Evolutionary conservation across 2,797 vertebrate genomes (phyloP).

Genomic region (Poeciliopsis turneri): DNA sequence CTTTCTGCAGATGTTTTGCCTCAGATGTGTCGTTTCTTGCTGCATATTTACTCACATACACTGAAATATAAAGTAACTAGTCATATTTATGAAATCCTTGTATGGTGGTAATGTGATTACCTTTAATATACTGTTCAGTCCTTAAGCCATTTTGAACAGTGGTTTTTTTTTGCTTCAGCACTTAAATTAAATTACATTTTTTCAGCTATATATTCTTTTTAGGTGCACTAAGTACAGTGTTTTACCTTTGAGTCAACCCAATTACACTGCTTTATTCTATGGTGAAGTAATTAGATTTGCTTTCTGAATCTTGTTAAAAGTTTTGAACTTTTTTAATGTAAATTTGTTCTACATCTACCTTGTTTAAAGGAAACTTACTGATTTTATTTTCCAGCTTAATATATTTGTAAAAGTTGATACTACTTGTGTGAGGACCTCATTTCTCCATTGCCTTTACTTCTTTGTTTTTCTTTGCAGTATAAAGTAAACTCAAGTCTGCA

Average conservation of each 20-base stretch:
- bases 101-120: neutral
- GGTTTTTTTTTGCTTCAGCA: neutral
- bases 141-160: neutral
- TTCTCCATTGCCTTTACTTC: neutral
- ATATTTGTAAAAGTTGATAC: neutral
- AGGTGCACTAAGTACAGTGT: neutral
- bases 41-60: neutral
- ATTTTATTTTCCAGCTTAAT: neutral
- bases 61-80: neutral
- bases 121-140: neutral
- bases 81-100: neutral
- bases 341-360: neutral
- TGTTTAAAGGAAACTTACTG: neutral
- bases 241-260: neutral
- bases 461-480: neutral
- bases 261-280: neutral
- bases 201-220: neutral
- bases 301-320: constrained; percentile 4
- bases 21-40: neutral
- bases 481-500: neutral
- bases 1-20: neutral
- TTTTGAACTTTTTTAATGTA: neutral
- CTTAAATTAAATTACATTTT: neutral
- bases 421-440: neutral
- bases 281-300: neutral